phyloP scores from a whole-genome alignment of 2,888 invertebrate species.

The Morpho achilles region DNA sequence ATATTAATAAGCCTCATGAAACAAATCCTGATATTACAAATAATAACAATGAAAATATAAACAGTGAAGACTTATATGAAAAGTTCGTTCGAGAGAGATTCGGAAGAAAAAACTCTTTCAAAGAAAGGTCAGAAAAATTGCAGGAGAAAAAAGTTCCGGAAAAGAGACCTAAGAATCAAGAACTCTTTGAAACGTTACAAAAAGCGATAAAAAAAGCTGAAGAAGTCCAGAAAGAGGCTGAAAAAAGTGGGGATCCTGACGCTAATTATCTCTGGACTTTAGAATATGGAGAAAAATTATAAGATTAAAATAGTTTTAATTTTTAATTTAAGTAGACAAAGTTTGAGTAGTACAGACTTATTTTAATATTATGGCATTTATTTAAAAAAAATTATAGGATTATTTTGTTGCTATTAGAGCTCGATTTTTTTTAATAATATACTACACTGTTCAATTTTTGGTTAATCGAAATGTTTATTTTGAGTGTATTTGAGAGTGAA shows the following conservation, averaged over 20 bases:
- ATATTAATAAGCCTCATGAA: constrained; percentile 24
- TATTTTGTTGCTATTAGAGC: too few species aligned
- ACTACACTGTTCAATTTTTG: too few species aligned
- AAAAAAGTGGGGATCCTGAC: constrained; percentile 61
- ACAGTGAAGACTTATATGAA: constrained; percentile 62
- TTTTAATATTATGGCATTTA: constrained; percentile 2
- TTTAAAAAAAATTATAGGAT: neutral
- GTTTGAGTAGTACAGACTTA: neutral
- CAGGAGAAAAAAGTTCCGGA: constrained; percentile 43
- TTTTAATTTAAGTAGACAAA: constrained; percentile 3
- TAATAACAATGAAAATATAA: constrained; percentile 33
- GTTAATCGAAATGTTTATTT: too few species aligned
- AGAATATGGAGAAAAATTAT: constrained; percentile 69
- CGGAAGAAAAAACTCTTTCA: constrained; percentile 57
- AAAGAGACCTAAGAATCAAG: constrained; percentile 39
- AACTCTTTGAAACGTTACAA: constrained; percentile 52
- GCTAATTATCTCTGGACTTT: constrained; percentile 76
- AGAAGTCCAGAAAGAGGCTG: constrained; percentile 56
- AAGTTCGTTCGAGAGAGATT: constrained; percentile 70
- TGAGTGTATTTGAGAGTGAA: too few species aligned
- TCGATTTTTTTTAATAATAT: too few species aligned
- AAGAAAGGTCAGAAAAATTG: constrained; percentile 53
- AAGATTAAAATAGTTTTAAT: constrained; percentile 15
- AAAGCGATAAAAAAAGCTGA: constrained; percentile 62
- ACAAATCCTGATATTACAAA: constrained; percentile 22